phyloP scores from a whole-genome alignment of 2,797 vertebrate species.

The Calcarius lapponicus region DNA sequence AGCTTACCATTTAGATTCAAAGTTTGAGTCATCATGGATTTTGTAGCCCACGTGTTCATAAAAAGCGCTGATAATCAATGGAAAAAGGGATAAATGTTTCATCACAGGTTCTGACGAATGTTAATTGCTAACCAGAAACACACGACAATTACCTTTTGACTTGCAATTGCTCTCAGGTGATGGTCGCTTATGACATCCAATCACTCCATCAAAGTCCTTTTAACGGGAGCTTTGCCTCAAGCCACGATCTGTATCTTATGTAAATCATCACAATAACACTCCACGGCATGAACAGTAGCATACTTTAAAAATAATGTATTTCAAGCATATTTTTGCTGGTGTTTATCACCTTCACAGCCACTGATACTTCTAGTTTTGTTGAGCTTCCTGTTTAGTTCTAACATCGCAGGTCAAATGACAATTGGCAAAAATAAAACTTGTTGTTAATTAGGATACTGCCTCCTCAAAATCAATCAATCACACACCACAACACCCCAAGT shows the following conservation, averaged over 20 bases:
- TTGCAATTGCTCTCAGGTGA: neutral
- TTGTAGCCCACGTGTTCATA: neutral
- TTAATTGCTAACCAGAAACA: slow-evolving; percentile 18
- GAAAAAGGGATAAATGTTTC: neutral
- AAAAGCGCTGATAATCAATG: neutral
- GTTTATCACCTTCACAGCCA: neutral
- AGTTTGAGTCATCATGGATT: neutral
- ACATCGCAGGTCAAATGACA: neutral
- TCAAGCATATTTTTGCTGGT: neutral
- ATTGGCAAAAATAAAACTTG: neutral
- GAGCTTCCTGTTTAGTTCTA: neutral
- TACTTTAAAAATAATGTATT: neutral
- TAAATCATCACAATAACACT: neutral
- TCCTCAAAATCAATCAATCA: neutral
- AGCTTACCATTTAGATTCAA: neutral
- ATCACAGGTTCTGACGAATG: neutral
- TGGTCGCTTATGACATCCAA: neutral
- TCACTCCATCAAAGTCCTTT: neutral
- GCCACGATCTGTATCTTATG: neutral
- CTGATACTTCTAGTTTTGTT: neutral
- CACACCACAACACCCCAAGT: neutral
- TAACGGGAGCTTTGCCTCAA: neutral
- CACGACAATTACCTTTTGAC: neutral
- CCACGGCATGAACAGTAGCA: neutral
- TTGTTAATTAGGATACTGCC: fast-evolving